A percentile compares a stretch with the other conserved stretches of the same genome.
phyloP scores from a whole-genome alignment of 1,140 invertebrate species.

The Atopsyche davidsoni region DNA sequence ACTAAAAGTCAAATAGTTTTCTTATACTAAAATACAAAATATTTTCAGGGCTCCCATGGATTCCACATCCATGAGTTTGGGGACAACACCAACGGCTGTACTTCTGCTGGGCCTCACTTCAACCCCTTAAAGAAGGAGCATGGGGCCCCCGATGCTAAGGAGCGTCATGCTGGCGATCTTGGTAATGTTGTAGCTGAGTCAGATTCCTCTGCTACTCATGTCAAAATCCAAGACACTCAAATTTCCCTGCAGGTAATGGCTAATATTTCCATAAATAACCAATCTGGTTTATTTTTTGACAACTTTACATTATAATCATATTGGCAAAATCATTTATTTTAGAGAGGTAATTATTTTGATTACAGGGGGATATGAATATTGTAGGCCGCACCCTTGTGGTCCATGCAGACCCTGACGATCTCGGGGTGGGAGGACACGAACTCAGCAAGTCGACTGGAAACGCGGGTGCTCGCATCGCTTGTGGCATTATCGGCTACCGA shows the following conservation, averaged over 20 bases:
- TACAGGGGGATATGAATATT: constrained; percentile 72
- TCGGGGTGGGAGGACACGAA: constrained; percentile 89
- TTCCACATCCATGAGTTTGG: constrained; percentile 98
- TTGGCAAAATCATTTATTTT: neutral
- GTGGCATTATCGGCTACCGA: constrained; percentile 90
- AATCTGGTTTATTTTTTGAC: too few species aligned
- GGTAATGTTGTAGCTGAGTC: constrained; percentile 77
- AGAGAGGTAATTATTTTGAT: constrained; percentile 16
- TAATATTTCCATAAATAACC: neutral
- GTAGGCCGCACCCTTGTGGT: constrained; percentile 86
- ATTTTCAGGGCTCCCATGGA: constrained; percentile 60
- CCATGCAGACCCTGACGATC: constrained; percentile 91
- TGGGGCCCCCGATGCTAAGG: constrained; percentile 67
- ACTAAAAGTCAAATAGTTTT: too few species aligned
- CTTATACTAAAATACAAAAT: neutral
- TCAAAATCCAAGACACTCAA: constrained; percentile 29
- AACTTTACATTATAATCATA: neutral
- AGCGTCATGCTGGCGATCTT: constrained; percentile 86
- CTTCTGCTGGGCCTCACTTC: constrained; percentile 91
- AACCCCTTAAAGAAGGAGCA: constrained; percentile 85
- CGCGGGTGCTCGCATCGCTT: constrained; percentile 90
- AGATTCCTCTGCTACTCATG: constrained; percentile 62
- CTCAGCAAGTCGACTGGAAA: constrained; percentile 94
- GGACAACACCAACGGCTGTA: constrained; percentile 94
- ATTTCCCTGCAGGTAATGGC: constrained; percentile 26